Conservation (phyloP, 2,113 vertebrate species). For the Gymnarchus niloticus region DNA sequence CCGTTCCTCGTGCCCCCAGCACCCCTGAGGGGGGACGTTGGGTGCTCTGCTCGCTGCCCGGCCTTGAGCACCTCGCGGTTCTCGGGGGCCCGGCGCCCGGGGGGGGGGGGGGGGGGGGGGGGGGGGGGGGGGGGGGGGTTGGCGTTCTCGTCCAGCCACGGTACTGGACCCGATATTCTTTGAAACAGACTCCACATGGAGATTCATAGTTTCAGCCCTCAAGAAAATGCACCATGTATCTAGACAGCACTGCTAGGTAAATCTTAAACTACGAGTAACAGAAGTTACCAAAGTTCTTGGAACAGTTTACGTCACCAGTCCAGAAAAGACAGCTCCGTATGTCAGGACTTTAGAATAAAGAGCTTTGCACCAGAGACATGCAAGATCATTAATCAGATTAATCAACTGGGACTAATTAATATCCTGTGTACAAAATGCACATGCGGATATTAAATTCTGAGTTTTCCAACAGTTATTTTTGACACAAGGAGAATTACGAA, state of each 20-base stretch:
- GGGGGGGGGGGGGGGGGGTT: background rate
- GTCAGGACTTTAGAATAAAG: constrained; percentile 26
- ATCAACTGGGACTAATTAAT: constrained; percentile 11
- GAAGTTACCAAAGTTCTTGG: constrained; percentile 15
- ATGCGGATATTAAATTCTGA: constrained; percentile 22
- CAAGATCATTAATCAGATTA: constrained; percentile 26
- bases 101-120: no score
- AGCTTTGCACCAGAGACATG: constrained; percentile 25
- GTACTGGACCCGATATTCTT: background rate
- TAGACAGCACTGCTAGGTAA: background rate
- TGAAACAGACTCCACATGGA: background rate
- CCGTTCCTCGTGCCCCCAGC: no score
- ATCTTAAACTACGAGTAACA: background rate
- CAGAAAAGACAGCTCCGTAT: constrained; percentile 22
- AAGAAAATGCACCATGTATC: no score
- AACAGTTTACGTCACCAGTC: constrained; percentile 34
- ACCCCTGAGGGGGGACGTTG: no score
- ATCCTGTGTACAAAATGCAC: constrained; percentile 25
- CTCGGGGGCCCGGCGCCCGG: no score
- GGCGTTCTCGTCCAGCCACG: background rate
- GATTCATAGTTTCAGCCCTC: background rate
- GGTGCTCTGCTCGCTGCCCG: no score
- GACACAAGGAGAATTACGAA: constrained; percentile 13
- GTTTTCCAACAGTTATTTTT: constrained; percentile 19
- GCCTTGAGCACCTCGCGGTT: no score